A percentile compares a stretch with the other conserved stretches of the same genome.
Conservation (phyloP, 2,888 invertebrate genomes). For the Latrodectus elegans region DNA sequence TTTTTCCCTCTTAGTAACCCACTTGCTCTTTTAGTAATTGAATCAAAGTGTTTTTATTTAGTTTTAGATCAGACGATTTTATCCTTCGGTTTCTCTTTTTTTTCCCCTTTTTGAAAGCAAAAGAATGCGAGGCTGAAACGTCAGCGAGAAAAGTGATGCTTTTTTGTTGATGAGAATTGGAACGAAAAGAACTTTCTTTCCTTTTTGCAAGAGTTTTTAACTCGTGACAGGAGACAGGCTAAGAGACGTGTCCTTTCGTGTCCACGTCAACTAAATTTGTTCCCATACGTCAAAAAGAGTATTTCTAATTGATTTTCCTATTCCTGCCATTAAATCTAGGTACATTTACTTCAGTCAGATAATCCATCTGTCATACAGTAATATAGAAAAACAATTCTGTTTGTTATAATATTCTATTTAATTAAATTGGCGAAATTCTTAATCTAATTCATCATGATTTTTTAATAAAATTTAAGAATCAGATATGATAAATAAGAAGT, state of each 20-base stretch:
- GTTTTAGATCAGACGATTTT: slow-evolving; percentile 38
- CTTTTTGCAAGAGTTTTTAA: neutral
- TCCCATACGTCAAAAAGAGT: too few species aligned
- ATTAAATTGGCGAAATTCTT: too few species aligned
- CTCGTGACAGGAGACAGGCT: neutral
- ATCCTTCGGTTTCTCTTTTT: neutral
- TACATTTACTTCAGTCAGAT: too few species aligned
- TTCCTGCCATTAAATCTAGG: too few species aligned
- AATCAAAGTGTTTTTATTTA: slow-evolving; percentile 49
- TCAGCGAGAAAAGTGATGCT: neutral
- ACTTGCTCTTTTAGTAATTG: slow-evolving; percentile 42
- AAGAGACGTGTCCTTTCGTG: neutral
- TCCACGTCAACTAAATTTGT: neutral
- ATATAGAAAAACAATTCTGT: too few species aligned
- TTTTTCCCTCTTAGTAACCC: slow-evolving; percentile 18
- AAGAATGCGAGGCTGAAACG: neutral
- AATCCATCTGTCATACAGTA: too few species aligned
- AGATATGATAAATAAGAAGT: too few species aligned
- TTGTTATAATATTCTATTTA: too few species aligned
- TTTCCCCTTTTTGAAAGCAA: slow-evolving; percentile 10
- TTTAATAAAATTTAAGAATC: too few species aligned
- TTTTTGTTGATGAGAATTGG: slow-evolving; percentile 3
- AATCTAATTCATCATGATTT: too few species aligned
- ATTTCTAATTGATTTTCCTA: too few species aligned
- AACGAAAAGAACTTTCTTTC: neutral